Conservation (phyloP, 2,888 invertebrate species). For the Lamellibrachia columna region DNA sequence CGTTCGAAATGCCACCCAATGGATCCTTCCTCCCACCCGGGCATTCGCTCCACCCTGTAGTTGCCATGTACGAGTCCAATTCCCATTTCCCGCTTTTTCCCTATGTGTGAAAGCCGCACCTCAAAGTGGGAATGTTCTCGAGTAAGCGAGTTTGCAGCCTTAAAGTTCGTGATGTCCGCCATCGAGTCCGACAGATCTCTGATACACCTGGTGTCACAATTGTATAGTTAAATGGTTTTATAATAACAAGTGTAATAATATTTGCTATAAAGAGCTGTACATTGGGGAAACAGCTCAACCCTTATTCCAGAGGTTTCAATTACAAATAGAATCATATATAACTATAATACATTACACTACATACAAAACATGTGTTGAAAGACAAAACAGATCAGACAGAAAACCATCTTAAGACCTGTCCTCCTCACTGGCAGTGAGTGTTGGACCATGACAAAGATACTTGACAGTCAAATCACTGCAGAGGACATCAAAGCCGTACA, state of each 20-base stretch:
- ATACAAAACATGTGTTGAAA: too few species aligned
- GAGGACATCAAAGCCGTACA: too few species aligned
- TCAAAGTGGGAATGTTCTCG: neutral
- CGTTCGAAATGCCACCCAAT: neutral
- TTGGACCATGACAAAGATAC: too few species aligned
- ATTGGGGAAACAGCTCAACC: neutral
- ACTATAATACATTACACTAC: too few species aligned
- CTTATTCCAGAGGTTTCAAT: neutral
- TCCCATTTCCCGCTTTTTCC: neutral
- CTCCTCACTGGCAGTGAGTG: too few species aligned
- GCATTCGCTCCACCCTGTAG: neutral
- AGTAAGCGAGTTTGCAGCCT: neutral
- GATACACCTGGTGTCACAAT: neutral
- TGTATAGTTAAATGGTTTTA: neutral
- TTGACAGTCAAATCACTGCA: too few species aligned
- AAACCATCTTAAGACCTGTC: too few species aligned
- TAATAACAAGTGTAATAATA: neutral
- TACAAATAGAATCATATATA: too few species aligned
- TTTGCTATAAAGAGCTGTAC: neutral
- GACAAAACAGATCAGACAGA: too few species aligned
- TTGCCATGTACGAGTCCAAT: neutral
- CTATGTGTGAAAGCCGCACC: neutral
- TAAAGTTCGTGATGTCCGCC: neutral
- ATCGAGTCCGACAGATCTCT: neutral
- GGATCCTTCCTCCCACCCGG: neutral